phyloP scores from a whole-genome alignment of 2,888 invertebrate genomes.

The Hemithea aestivaria region DNA sequence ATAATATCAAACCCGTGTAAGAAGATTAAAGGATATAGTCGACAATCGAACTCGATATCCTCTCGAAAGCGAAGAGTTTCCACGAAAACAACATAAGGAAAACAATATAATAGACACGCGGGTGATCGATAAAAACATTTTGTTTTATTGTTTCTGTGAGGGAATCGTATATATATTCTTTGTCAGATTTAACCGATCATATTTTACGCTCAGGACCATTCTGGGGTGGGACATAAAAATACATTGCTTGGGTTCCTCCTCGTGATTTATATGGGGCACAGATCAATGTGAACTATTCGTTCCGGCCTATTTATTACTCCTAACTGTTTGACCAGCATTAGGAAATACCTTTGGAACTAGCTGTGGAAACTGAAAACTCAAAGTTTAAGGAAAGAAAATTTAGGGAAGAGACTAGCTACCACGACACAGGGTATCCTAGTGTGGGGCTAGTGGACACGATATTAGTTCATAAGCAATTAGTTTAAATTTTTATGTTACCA shows the following conservation, averaged over 20 bases:
- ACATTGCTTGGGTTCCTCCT: slow-evolving; percentile 37
- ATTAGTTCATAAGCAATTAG: no score
- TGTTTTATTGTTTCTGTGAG: slow-evolving; percentile 41
- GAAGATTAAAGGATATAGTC: not conserved
- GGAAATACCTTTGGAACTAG: no score
- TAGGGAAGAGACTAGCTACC: no score
- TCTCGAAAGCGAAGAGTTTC: slow-evolving; percentile 1
- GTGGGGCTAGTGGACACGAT: no score
- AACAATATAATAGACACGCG: slow-evolving; percentile 11
- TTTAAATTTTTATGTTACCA: no score
- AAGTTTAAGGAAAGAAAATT: no score
- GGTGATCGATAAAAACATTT: slow-evolving; percentile 32
- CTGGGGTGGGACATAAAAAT: slow-evolving; percentile 48
- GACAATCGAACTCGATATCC: not conserved
- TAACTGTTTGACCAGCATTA: no score
- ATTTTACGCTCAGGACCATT: slow-evolving; percentile 45
- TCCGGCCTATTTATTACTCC: slow-evolving; percentile 34
- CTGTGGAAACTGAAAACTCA: no score
- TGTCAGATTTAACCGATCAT: slow-evolving; percentile 51
- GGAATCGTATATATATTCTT: slow-evolving; percentile 43
- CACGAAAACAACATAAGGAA: slow-evolving; percentile 9
- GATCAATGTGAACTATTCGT: slow-evolving; percentile 40
- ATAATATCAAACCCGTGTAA: not conserved
- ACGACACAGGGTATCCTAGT: no score
- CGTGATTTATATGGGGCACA: slow-evolving; percentile 49